Evolutionary conservation across 1,140 invertebrate species (phyloP), one percentile per base, ranked within the genome.

Genomic region (Arctopsyche grandis): DNA sequence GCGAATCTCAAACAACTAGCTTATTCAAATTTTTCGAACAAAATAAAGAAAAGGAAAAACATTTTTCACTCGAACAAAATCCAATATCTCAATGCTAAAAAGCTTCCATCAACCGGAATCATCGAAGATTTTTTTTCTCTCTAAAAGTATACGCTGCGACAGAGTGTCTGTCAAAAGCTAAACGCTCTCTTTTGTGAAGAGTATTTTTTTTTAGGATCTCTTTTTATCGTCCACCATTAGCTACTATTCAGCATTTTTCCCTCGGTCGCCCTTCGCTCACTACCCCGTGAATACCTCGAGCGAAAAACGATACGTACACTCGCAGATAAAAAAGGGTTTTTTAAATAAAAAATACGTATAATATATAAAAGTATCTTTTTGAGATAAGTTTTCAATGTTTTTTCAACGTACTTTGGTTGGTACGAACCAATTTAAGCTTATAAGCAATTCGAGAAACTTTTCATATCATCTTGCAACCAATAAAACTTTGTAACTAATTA

Each of bases 151-250:
- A 14, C 63, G 1, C 48, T 52, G 48, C 16, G 48, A 52, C 48
- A 52, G 16, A 52, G 48, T 52, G 63, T 66, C 63, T 66, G 63
- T 66, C 63, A 66, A 66, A 66, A 66, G 63, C 19, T 66, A 66
- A 66, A 66, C 63, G 63, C 14, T 66, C 21, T 14, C 22, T 26
- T 66, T 66, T 66, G 21, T 66, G 63, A 12, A 66, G 24, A 26
- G 63, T 26, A 66, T 66, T 66, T 66, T 60, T 60, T 66, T 24
- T n/a, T 9, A 26, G 24, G 63, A 66, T 12, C n/a, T 66, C 63
- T 66, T 66, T 66, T 26, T 24, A 66, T 66, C 63, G 63, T 66
- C 63, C 14, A 26, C 19, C 63, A 66, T 66, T 66, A 22, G 22
- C 63, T 24, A 66, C 22, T 66, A 29, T 66, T 66, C 63, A 66